phyloP scores from a whole-genome alignment of 2,888 invertebrate genomes.

The Sialis lutaria region DNA sequence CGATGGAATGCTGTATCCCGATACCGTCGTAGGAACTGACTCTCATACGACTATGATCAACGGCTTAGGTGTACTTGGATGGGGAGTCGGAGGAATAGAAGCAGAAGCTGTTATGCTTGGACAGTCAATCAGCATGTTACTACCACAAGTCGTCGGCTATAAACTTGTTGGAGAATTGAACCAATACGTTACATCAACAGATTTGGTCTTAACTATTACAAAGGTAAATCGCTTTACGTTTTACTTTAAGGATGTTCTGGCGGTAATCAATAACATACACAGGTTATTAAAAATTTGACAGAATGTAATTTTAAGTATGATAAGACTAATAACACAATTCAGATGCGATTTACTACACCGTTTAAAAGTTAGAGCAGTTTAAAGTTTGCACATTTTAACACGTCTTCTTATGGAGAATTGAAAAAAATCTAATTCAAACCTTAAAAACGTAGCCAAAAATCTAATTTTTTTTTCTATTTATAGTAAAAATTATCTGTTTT shows the following conservation, averaged over 20 bases:
- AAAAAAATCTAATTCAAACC: no score
- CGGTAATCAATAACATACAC: not conserved
- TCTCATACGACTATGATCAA: conserved; percentile 99
- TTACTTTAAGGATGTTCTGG: no score
- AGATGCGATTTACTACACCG: no score
- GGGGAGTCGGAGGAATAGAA: conserved; percentile 95
- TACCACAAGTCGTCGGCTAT: conserved; percentile 94
- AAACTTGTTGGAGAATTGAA: conserved; percentile 64
- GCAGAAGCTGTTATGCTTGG: conserved; percentile 99
- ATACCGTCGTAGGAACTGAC: conserved; percentile 87
- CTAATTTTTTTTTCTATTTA: no score
- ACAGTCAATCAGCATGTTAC: conserved; percentile 89
- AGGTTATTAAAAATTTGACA: not conserved
- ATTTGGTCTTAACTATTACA: conserved; percentile 91
- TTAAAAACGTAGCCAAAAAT: no score
- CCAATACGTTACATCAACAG: conserved; percentile 83
- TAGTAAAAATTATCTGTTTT: no score
- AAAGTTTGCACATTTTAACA: no score
- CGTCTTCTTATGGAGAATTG: no score
- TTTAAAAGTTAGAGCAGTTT: no score
- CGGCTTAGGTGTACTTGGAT: conserved; percentile 88
- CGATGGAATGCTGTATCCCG: conserved; percentile 46
- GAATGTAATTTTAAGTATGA: no score
- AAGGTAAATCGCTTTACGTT: conserved; percentile 41
- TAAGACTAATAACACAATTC: not conserved